These are phyloP conservation scores for Pseudobourletiella spinata DNA, from an alignment of 1,140 invertebrate species.

Conservation along the genomic window DNA sequence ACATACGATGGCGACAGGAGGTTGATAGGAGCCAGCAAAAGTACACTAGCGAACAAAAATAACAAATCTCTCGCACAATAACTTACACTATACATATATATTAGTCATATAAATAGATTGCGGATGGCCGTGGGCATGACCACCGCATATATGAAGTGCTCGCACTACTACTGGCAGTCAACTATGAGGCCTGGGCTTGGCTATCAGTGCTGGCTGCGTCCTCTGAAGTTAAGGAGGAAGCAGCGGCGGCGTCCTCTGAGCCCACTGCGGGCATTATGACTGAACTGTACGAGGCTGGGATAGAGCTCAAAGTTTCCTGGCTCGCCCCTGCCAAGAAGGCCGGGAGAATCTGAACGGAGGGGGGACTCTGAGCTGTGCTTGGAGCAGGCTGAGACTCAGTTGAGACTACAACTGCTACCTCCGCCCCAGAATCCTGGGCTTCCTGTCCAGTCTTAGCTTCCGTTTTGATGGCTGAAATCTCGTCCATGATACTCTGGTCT, in stretches of 20 bases:
- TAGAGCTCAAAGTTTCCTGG: conserved; percentile 3
- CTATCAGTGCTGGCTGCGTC: too few species aligned
- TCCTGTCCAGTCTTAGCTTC: conserved; percentile 5
- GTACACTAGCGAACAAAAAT: too few species aligned
- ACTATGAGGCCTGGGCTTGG: too few species aligned
- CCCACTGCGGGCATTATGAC: conserved; percentile 14
- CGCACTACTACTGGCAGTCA: too few species aligned
- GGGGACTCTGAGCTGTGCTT: neutral
- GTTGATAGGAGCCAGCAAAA: too few species aligned
- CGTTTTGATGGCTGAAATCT: neutral
- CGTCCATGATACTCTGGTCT: neutral
- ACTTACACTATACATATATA: too few species aligned
- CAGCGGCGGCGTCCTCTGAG: neutral
- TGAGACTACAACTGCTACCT: neutral
- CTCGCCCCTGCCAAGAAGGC: conserved; percentile 5
- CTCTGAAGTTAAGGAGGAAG: neutral
- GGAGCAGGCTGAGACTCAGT: neutral
- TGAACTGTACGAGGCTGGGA: conserved; percentile 19
- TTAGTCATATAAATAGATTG: too few species aligned
- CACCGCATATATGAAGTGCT: too few species aligned
- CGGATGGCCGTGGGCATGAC: too few species aligned
- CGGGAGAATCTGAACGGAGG: conserved; percentile 1
- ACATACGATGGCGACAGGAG: too few species aligned
- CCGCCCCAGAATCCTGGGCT: neutral
- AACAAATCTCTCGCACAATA: too few species aligned